Percentiles rank a stretch among this genome's conserved stretches.
Evolutionary conservation across 2,113 vertebrate genomes (phyloP).

Genomic region (Leptobrachium leishanense): DNA sequence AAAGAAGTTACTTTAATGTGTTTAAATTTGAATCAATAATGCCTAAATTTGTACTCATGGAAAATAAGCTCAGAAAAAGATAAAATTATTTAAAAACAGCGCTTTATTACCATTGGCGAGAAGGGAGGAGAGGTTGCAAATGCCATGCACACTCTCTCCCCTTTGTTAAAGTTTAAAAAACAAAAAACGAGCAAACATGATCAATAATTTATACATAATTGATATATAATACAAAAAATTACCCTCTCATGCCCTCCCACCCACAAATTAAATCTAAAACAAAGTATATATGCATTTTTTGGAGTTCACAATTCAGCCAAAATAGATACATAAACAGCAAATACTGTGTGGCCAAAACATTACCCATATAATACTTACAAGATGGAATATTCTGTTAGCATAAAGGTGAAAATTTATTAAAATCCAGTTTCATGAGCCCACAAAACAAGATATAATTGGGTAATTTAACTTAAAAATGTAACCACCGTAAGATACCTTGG

Average conservation of each 20-base stretch:
- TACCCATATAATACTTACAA: slow-evolving; percentile 6
- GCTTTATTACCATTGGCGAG: slow-evolving; percentile 26
- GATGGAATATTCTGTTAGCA: background rate
- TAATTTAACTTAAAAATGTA: too few species aligned
- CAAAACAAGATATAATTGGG: too few species aligned
- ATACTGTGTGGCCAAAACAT: slow-evolving; percentile 21
- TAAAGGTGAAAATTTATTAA: background rate
- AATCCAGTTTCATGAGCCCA: too few species aligned
- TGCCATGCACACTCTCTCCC: slow-evolving; percentile 1
- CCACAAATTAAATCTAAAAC: background rate
- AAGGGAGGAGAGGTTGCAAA: slow-evolving; percentile 15
- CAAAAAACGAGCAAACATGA: slow-evolving; percentile 26
- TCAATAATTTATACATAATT: slow-evolving; percentile 36
- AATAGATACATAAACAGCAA: background rate
- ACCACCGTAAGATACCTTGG: too few species aligned
- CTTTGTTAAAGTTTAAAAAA: slow-evolving; percentile 18
- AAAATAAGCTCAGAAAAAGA: background rate
- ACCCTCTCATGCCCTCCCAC: background rate
- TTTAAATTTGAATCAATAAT: background rate
- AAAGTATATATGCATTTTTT: background rate
- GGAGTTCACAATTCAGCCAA: background rate
- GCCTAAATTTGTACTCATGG: background rate
- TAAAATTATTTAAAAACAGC: slow-evolving; percentile 26
- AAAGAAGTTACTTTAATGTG: too few species aligned
- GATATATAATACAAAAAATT: slow-evolving; percentile 18